These are phyloP conservation scores for Athrips mouffetella DNA, from an alignment of 2,888 invertebrate genomes.

Conservation along the genomic window DNA sequence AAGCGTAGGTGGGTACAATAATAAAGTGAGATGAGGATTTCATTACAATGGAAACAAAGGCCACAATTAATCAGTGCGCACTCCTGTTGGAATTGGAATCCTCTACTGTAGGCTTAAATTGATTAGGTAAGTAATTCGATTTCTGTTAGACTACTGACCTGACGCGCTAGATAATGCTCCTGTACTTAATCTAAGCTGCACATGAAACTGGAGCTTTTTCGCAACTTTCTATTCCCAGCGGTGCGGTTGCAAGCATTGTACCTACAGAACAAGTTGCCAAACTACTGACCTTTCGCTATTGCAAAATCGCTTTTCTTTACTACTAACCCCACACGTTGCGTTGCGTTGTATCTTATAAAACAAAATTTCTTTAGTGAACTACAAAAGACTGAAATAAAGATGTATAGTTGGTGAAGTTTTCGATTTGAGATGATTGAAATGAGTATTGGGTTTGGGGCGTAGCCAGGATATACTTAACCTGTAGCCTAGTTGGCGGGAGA, in stretches of 20 bases:
- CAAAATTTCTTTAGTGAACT: neutral
- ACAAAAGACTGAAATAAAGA: conserved; percentile 10
- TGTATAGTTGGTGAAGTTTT: conserved; percentile 4
- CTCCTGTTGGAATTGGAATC: neutral
- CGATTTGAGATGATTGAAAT: neutral
- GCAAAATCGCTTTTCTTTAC: conserved; percentile 13
- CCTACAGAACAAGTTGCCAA: conserved; percentile 12
- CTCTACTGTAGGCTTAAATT: neutral
- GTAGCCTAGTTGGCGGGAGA: conserved; percentile 27
- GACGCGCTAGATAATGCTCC: no score
- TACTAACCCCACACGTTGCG: neutral
- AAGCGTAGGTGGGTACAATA: neutral
- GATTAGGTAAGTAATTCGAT: no score
- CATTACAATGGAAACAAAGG: neutral
- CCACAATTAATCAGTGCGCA: neutral
- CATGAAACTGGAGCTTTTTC: neutral
- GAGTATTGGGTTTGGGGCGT: neutral
- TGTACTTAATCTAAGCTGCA: neutral
- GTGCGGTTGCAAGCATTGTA: neutral
- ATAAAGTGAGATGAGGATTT: neutral
- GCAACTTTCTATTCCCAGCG: conserved; percentile 7
- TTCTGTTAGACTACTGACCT: no score
- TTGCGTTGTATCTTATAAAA: conserved; percentile 1
- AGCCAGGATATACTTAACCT: neutral
- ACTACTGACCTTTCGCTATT: conserved; percentile 16